Base-by-base conservation (phyloP, 2,888 invertebrate genomes). In the Syritta pipiens region DNA sequence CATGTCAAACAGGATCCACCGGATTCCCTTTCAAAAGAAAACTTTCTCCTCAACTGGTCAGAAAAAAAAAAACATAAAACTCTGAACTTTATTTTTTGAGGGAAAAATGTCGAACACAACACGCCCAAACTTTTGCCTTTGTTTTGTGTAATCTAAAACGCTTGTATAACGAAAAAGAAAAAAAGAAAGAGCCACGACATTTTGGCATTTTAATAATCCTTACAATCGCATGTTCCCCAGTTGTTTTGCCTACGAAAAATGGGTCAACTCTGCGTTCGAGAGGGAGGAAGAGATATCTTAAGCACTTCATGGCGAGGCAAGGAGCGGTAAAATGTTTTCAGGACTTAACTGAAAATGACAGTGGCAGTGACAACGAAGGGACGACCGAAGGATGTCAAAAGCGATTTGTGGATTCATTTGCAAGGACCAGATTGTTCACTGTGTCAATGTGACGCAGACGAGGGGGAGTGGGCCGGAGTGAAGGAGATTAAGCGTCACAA, bases 191-290 rank as follows among this genome's bases (percentile, higher is more conserved):
- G n/a, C n/a, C n/a, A n/a, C n/a, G n/a, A n/a, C n/a, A n/a, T n/a
- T n/a, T n/a, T 46, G 26, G 12, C 17, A 14, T 4, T 24, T 26
- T 26, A 46, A 46, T 26, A 26, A 4, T 6, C 10, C 17, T 35
- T 32, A 24, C n/a, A 42, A 10, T 65, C 3, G 63, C 63, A 53
- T 65, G 63, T 65, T 10, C 4, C 3, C 10, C 7, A 10, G 44
- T 28, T 53, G 63, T 65, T 42, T 53, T n/a, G 12, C 22, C 17
- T 17, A 1, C 10, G 17, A 65, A 51, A 63, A 44, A 44, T 65
- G 42, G 63, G 63, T 65, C 63, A 65, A 44, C 60, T 2, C 12
- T 35, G 35, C 17, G 12, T 7, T 12, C 35, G 7, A 35, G 10
- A 3, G 7, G 14, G 35, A 35, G 1, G 0, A 14, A 12, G n/a